A percentile compares a stretch with the other conserved stretches of the same genome.
These are phyloP conservation scores for Pocota personata DNA, from an alignment of 2,888 invertebrate genomes.

Conservation along the genomic window DNA sequence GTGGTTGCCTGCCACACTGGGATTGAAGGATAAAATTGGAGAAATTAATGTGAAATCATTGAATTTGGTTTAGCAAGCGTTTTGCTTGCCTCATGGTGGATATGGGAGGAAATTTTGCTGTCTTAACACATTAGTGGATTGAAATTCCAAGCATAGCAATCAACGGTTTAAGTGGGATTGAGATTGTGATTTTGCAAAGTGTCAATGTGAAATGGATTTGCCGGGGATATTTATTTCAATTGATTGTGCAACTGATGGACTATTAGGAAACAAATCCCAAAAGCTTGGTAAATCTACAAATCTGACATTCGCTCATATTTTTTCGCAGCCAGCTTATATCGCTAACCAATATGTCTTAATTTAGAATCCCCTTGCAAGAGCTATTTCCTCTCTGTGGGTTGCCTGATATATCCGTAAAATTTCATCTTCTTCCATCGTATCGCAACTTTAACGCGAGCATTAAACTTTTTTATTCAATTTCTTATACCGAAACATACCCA, in stretches of 20 bases:
- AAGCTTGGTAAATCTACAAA: neutral
- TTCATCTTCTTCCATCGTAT: constrained; percentile 45
- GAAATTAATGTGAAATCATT: constrained; percentile 73
- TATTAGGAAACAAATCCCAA: neutral
- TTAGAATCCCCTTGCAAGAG: neutral
- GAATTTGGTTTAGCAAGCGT: constrained; percentile 72
- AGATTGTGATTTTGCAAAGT: constrained; percentile 44
- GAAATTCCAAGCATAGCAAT: constrained; percentile 59
- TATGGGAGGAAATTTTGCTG: constrained; percentile 53
- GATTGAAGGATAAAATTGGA: constrained; percentile 73
- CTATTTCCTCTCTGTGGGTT: neutral
- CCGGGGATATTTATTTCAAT: neutral
- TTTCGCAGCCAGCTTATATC: neutral
- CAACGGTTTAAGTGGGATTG: constrained; percentile 48
- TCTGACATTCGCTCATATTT: neutral
- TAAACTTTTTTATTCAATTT: constrained; percentile 67
- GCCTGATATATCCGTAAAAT: constrained; percentile 31
- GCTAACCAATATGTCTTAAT: constrained; percentile 55
- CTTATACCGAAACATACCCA: constrained; percentile 24
- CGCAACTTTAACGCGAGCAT: constrained; percentile 56
- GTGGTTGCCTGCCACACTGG: constrained; percentile 58
- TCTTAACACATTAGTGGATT: constrained; percentile 70
- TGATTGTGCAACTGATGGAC: neutral
- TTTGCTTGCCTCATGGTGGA: constrained; percentile 24
- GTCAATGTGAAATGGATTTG: constrained; percentile 47